Percentiles rank a stretch among this genome's conserved stretches.
Conservation (phyloP, 2,888 invertebrate species). For the Calephelis perditalis region DNA sequence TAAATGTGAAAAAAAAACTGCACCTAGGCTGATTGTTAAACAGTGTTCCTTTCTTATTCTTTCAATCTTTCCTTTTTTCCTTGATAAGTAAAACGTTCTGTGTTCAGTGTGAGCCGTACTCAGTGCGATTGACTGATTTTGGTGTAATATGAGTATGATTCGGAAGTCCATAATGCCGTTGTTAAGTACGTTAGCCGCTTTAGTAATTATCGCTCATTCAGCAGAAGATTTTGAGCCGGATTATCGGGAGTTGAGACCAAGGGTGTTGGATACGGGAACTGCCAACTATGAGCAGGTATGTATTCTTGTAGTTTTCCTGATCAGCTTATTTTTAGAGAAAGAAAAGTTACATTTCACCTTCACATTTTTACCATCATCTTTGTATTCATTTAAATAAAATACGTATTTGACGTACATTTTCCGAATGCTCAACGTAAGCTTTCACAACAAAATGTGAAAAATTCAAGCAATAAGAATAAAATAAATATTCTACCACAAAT, state of each 20-base stretch:
- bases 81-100: conserved; percentile 20
- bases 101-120: conserved; percentile 24
- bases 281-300: conserved; percentile 54
- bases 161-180: conserved; percentile 60
- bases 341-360: too few relatives aligned
- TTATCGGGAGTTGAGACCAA: conserved; percentile 50
- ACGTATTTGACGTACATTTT: too few relatives aligned
- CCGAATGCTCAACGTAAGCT: too few relatives aligned
- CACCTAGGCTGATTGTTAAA: conserved; percentile 28
- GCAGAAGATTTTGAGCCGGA: conserved; percentile 57
- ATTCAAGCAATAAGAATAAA: too few relatives aligned
- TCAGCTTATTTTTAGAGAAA: too few relatives aligned
- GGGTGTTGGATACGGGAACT: conserved; percentile 45
- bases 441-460: too few relatives aligned
- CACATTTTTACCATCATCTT: too few relatives aligned
- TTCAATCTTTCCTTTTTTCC: conserved; percentile 42
- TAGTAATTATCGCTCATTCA: conserved; percentile 68
- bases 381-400: too few relatives aligned
- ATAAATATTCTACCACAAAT: too few relatives aligned
- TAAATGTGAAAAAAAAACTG: conserved; percentile 44
- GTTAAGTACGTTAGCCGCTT: conserved; percentile 67
- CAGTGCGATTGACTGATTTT: conserved; percentile 20
- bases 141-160: conserved; percentile 67
- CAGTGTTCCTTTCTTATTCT: conserved; percentile 37
- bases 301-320: background rate